Percentiles rank a stretch among this genome's conserved stretches.
Conservation (phyloP, 2,113 vertebrate genomes). For the Bubo scandiacus region DNA sequence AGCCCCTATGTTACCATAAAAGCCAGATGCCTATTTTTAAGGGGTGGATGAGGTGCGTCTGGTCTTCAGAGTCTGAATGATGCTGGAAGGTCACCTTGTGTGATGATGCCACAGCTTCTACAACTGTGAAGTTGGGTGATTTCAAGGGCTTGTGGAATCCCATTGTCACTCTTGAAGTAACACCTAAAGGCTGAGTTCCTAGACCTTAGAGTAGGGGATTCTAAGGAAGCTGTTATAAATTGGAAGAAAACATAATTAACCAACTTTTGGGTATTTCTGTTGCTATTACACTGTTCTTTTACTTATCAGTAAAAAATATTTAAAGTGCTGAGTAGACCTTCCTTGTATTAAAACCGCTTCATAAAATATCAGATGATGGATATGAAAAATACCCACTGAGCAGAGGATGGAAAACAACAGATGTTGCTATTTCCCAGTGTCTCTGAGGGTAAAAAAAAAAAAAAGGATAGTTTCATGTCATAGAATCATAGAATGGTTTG, state of each 20-base stretch:
- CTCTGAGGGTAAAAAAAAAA: background rate
- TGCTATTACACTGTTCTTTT: background rate
- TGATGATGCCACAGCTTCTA: background rate
- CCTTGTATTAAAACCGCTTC: background rate
- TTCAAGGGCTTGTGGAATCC: background rate
- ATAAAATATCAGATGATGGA: background rate
- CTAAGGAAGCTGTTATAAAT: background rate
- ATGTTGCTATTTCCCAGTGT: background rate
- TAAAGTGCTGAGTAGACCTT: background rate
- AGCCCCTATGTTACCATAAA: background rate
- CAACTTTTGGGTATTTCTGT: background rate
- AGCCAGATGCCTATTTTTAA: background rate
- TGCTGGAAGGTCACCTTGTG: background rate
- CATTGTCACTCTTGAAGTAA: background rate
- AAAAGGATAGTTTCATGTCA: background rate
- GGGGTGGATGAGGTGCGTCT: background rate
- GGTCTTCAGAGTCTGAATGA: background rate
- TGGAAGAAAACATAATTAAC: background rate
- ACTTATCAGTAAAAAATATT: background rate
- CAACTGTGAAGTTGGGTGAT: background rate
- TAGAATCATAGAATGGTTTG: too few species aligned
- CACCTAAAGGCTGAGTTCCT: background rate
- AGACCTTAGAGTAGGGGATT: background rate
- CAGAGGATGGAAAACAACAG: background rate
- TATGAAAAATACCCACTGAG: background rate